Evolutionary conservation across 2,797 vertebrate species (phyloP), one percentile per base, ranked within the genome.

Genomic region (Poeciliopsis gracilis): DNA sequence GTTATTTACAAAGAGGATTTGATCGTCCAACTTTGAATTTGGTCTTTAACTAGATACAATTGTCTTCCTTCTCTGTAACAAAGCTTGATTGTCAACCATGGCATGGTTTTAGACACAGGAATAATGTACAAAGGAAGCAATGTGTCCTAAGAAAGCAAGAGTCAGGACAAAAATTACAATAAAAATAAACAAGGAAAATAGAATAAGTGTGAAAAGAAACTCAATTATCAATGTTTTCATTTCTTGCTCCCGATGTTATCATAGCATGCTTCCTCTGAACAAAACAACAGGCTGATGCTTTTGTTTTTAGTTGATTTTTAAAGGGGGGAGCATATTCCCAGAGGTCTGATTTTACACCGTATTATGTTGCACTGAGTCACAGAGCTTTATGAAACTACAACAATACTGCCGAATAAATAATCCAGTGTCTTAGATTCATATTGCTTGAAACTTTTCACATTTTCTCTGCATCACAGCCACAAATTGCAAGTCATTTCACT

Each of bases 91-190:
- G 76, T 87, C 78, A 51, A 51, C 49, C 49, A 23, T 83, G 13
- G 57, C 61, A 88, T 79, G 69, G 73, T 5, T 36, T 55, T 33
- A 89, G 83, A 88, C 61, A 81, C 36, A 84, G 76, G 30, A 86
- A 59, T 71, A 66, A 59, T 74, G 25, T 25, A 53, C 20, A 53
- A 53, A 53, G 51, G 9, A 53, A 12, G 5, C n/a, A 63, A 61
- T 47, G 67, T 33, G 41, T 8, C 49, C 13, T 38, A 5, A 49
- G 49, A 18, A 70, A 51, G 7, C 0, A 69, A 72, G 45, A 72
- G 8, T 63, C 15, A 36, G 16, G 13, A 36, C 7, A 36, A 16
- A 63, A 20, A 63, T 2, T 33, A 16, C 28, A 59, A 59, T 59
- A 66, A 66, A 9, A 38, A 36, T 36, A 66, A 38, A 63, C 16